Base-by-base conservation (phyloP, 2,888 invertebrate genomes). In the Ormia ochracea region DNA sequence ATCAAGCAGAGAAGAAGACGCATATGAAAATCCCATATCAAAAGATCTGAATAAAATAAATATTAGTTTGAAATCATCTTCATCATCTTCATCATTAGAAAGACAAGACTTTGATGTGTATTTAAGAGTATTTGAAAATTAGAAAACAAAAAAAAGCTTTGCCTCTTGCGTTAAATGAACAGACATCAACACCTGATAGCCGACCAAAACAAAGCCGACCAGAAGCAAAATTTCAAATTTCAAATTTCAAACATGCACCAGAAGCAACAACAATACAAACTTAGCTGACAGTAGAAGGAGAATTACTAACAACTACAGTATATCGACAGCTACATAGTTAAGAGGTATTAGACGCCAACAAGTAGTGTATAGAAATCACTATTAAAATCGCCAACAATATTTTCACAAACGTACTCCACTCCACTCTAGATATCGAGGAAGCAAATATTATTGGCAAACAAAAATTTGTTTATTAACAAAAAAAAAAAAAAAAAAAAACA, bases 181-280 rank as follows among this genome's bases (percentile, higher is more conserved):
- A 85, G 84, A 84, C 86, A 86, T 88, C 87, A 88, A 88, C 88
- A 88, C 88, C 88, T 88, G 88, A 87, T 88, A 85, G 85, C 82
- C 85, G 84, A 85, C 17, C 3, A 31, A 68, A 61, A 52, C 38
- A 63, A 79, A 79, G 74, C 74, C 68, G 69, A 75, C 75, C 58
- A 70, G 75, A 79, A 75, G 69, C 75, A 56, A 74, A 68, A 50
- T 50, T 56, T n/a, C n/a, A n/a, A n/a, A n/a, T n/a, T n/a, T n/a
- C n/a, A n/a, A n/a, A n/a, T n/a, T n/a, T 73, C 19, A 14, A 66
- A 61, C 59, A 78, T 63, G n/a, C 12, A 23, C 45, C 54, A 68
- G 59, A 31, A 26, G 59, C 52, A 33, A 52, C 12, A 41, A 36
- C 26, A 14, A 43, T 5, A 33, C 43, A 50, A 74, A 38, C 43